Evolutionary conservation across 2,113 vertebrate genomes (phyloP), one percentile per base, ranked within the genome.

Genomic region (Oncorhynchus keta): DNA sequence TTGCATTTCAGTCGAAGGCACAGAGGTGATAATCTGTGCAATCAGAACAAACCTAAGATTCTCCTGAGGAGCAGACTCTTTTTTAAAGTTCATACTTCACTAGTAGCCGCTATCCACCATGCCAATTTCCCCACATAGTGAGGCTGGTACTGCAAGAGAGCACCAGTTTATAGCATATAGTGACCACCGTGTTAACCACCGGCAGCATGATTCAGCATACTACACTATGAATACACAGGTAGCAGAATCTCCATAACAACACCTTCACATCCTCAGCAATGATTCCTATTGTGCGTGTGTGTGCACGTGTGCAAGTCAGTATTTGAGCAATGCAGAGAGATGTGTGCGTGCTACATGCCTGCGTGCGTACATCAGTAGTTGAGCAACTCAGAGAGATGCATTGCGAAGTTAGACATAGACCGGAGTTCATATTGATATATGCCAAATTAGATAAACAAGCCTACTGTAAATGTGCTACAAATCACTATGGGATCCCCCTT

Each of bases 71-170:
- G 32, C 24, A 80, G 57, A 75, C 77, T 79, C 68, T 28, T 77
- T 83, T 84, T 81, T 79, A 24, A 24, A 86, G 84, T 88, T 88
- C 84, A 82, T 83, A 84, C 75, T 75, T 79, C 70, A 24, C 75
- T 78, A 75, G 72, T 74, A 76, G 62, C 73, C 16, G 22, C 65
- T 49, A 68, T 73, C 55, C 51, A 16, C 16, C 51, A 45, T 11
- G 39, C 51, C 51, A 7, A 67, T 70, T 69, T 18, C 51, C 16
- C 67, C 4, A 65, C 59, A 76, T 71, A 76, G 30, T 73, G 3
- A 35, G 26, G 1, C 7, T 61, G 11, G 75, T 22, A 70, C 55
- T 70, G 70, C 59, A 57, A 45, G 78, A 57, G 59, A n/a, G 18
- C 59, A n/a, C 13, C 39, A 24, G 18, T 55, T 74, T 73, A 75